These are phyloP conservation scores for Oreochromis grahami DNA, from an alignment of 2,797 vertebrate genomes.

Conservation along the genomic window DNA sequence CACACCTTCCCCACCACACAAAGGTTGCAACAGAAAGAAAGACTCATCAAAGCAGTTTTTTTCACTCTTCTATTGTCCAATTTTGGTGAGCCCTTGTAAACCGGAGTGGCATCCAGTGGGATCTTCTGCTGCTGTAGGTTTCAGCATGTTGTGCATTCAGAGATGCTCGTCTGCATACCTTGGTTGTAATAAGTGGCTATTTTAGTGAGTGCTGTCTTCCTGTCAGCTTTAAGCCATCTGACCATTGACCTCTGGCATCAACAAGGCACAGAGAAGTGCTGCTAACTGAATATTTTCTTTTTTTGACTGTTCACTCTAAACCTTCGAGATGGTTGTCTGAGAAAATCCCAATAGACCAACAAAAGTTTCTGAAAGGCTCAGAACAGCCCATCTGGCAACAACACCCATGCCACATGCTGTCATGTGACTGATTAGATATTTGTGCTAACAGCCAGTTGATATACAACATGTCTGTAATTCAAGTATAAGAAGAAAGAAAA, in stretches of 20 bases:
- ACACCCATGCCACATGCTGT: background rate
- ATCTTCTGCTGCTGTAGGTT: background rate
- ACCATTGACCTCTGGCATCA: background rate
- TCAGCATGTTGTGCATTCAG: background rate
- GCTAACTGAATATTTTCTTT: background rate
- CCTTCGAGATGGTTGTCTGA: background rate
- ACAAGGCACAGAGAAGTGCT: background rate
- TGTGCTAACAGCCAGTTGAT: background rate
- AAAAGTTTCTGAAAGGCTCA: background rate
- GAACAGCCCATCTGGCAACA: background rate
- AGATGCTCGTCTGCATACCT: background rate
- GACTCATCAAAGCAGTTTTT: background rate
- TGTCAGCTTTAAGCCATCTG: background rate
- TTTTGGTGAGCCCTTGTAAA: background rate
- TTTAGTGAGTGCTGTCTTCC: background rate
- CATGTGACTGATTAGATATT: background rate
- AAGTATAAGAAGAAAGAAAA: too few species aligned
- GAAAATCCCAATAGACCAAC: background rate
- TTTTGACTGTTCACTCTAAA: background rate
- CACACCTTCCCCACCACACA: background rate
- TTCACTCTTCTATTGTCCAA: background rate
- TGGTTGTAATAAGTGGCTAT: background rate
- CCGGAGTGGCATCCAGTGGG: background rate
- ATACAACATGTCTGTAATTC: background rate
- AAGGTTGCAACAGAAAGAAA: background rate